Evolutionary conservation across 2,888 invertebrate genomes (phyloP), one percentile per base, ranked within the genome.

Genomic region (Caenorhabditis angaria): DNA sequence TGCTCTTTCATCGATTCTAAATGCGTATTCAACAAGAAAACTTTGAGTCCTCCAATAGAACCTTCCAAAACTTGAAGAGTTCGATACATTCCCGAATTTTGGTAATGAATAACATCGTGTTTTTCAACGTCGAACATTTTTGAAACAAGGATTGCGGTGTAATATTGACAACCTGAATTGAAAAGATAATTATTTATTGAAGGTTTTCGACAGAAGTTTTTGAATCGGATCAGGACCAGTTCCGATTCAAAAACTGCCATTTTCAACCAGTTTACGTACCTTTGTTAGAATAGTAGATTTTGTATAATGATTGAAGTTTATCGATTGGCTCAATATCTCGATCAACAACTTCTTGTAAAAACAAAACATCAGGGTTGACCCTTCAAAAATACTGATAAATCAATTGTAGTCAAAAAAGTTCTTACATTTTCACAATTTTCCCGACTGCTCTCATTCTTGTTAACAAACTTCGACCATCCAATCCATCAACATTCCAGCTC

Each of bases 401-500:
- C 29, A 12, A 27, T 35, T 35, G 35, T 35, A 10, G 6, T 14
- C 6, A 35, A 10, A 35, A 5, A 25, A 12, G 8, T 53, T 27
- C 60, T 47, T 82, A 90, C 90, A 82, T 86, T 65, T 88, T 88
- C 48, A 91, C 89, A 27, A 89, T 88, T 56, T 89, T 87, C 67
- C 89, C 88, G 1, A 90, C 90, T 28, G 89, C 89, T 70, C 88
- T 88, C n/a, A 90, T 90, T 60, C 91, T 85, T 10, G 88, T 88
- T 27, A 88, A 85, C 1, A 90, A 76, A 81, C 90, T 90, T 57
- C 88, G 87, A 2, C 87, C 87, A 83, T 91, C 90, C 8, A 91
- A 83, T 1, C 91, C 91, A 88, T 91, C 91, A 61, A 91, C 88
- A 83, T 91, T 91, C 91, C 91, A 91, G 6, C 90, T 89, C 29